A percentile compares a stretch with the other conserved stretches of the same genome.
Evolutionary conservation across 1,140 invertebrate genomes (phyloP).

Genomic region (Cyclargus thomasi): DNA sequence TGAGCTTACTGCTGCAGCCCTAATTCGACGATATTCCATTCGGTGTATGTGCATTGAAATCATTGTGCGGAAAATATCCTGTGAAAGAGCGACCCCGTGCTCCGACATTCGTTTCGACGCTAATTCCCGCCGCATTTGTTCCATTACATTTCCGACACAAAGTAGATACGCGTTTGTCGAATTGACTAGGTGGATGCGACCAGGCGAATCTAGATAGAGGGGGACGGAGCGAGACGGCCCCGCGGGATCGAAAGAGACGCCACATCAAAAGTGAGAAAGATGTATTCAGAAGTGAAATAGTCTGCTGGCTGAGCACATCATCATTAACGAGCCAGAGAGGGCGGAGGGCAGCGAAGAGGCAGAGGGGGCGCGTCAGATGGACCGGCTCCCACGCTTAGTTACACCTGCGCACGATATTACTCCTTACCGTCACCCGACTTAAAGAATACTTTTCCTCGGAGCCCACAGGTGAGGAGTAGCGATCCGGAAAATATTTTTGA

Average conservation of each 20-base stretch:
- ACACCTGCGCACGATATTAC: conserved; percentile 60
- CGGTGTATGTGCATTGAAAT: conserved; percentile 64
- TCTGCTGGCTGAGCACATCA: conserved; percentile 77
- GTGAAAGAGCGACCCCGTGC: conserved; percentile 60
- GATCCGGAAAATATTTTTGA: conserved; percentile 66
- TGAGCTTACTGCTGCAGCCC: not conserved
- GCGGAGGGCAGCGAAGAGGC: conserved; percentile 73
- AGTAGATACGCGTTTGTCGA: conserved; percentile 74
- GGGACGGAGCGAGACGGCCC: conserved; percentile 36
- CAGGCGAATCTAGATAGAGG: conserved; percentile 53
- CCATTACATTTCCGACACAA: conserved; percentile 75
- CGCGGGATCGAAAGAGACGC: conserved; percentile 46
- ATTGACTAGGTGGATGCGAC: conserved; percentile 73
- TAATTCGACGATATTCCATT: conserved; percentile 29
- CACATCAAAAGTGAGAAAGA: conserved; percentile 76
- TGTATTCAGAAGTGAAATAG: conserved; percentile 78
- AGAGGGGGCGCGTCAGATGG: conserved; percentile 68
- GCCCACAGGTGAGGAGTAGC: conserved; percentile 31
- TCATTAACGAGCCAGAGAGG: conserved; percentile 75
- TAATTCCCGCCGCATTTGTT: conserved; percentile 75
- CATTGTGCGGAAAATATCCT: conserved; percentile 72
- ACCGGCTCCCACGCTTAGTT: conserved; percentile 53
- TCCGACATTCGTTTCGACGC: conserved; percentile 70
- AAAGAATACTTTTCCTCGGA: conserved; percentile 49
- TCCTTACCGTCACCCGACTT: conserved; percentile 48